A percentile compares a stretch with the other conserved stretches of the same genome.
Evolutionary conservation across 1,140 invertebrate genomes (phyloP).

Genomic region (Drosophila funebris): DNA sequence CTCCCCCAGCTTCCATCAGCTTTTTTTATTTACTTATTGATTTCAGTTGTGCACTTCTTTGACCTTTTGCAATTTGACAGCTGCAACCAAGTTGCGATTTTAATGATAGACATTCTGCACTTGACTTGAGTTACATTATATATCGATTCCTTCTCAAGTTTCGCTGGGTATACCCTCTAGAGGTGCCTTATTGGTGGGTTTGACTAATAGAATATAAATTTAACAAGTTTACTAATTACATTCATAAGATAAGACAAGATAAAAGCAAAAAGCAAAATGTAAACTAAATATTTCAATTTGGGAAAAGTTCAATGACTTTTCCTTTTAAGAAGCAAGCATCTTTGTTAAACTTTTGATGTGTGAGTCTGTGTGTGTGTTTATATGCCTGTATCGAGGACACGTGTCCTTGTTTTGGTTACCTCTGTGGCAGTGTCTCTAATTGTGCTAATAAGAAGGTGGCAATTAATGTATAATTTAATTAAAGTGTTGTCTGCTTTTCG

Average conservation of each 20-base stretch:
- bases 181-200: background rate
- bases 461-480: constrained; percentile 77
- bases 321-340: background rate
- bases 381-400: constrained; percentile 9
- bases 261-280: too few relatives aligned
- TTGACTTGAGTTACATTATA: background rate
- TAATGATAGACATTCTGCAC: background rate
- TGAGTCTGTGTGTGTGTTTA: too few relatives aligned
- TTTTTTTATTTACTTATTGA: background rate
- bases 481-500: constrained; percentile 29
- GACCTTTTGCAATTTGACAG: background rate
- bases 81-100: background rate
- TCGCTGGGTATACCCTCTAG: background rate
- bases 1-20: too few relatives aligned
- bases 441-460: constrained; percentile 69
- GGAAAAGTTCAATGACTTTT: background rate
- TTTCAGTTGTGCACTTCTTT: background rate
- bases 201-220: too few relatives aligned
- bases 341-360: constrained; percentile 13
- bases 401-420: constrained; percentile 29
- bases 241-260: too few relatives aligned
- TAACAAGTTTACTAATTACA: too few relatives aligned
- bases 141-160: background rate
- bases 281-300: background rate
- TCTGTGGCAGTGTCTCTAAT: constrained; percentile 57